Base-by-base conservation (phyloP, 2,888 invertebrate genomes). In the Allolobophora icterica region DNA sequence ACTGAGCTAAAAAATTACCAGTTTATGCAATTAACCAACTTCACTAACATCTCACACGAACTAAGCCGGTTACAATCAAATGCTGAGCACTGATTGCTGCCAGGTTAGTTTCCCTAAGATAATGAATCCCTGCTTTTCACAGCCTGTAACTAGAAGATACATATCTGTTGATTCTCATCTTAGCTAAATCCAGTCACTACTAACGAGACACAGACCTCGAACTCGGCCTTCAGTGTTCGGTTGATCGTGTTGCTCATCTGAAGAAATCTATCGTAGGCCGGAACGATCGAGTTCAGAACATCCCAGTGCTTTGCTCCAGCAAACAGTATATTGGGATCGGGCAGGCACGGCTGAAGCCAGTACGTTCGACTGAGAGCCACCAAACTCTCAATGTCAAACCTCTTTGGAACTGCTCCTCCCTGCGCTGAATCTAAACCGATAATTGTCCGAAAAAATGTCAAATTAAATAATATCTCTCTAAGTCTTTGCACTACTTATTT, bases 171-270 rank as follows among this genome's bases (percentile, higher is more conserved):
- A n/a, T 71, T 0, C 71, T 71, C n/a, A 71, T 71, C 8, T 71
- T 71, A 71, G n/a, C 71, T 5, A 0, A 71, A 71, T n/a, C n/a
- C 8, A 71, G 8, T 71, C 13, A 11, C 30, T 6, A 13, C 13
- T 71, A 71, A 71, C 71, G 8, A n/a, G 71, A 71, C n/a, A n/a
- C 71, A 30, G 71, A 92, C 92, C 89, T 92, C 91, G 45, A 92
- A 89, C 90, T 92, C 91, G 21, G 89, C 89, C 89, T 92, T 91
- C 42, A 92, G 92, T 17, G 91, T 91, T n/a, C 84, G 35, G 52
- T 92, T 92, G 90, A 90, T 92, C 84, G 83, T 90, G 42, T 91
- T 91, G 83, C 92, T 91, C 38, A 89, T 89, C 35, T 92, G 58
- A 38, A 92, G 90, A 34, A 92, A 92, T 34, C 91, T 83, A 83